phyloP scores from a whole-genome alignment of 2,113 vertebrate species.

The Paradoxurus hermaphroditus region DNA sequence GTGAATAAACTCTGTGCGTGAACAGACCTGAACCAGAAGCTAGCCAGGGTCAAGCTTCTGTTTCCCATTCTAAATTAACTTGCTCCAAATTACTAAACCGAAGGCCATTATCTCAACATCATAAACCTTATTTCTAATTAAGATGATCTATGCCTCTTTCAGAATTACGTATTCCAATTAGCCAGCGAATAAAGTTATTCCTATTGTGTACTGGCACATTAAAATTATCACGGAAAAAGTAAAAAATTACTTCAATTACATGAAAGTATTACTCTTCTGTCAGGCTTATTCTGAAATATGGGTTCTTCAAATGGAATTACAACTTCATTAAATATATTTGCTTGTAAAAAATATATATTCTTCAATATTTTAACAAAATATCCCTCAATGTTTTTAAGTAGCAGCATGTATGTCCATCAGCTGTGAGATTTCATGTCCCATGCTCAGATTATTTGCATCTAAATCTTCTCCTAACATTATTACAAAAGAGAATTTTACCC shows the following conservation, averaged over 20 bases:
- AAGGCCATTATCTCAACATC: constrained; percentile 43
- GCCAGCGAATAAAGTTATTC: not conserved
- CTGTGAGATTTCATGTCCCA: not conserved
- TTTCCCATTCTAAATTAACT: not conserved
- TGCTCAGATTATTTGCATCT: not conserved
- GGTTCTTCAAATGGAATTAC: constrained; percentile 20
- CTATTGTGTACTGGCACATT: not conserved
- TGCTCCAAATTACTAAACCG: constrained; percentile 21
- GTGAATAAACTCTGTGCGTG: not conserved
- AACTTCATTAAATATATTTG: constrained; percentile 57
- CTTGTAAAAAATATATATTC: not conserved
- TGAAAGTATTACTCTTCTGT: constrained; percentile 25
- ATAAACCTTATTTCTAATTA: constrained; percentile 61
- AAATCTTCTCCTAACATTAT: constrained; percentile 37
- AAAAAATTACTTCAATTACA: constrained; percentile 61
- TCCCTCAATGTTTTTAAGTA: not conserved
- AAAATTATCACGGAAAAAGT: constrained; percentile 27
- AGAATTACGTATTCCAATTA: constrained; percentile 54
- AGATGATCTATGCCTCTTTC: constrained; percentile 54
- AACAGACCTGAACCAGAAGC: not conserved
- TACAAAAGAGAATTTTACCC: constrained; percentile 36
- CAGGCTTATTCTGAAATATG: constrained; percentile 40
- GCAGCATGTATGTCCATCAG: not conserved
- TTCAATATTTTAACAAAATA: constrained; percentile 50
- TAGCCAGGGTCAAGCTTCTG: not conserved